phyloP scores from a whole-genome alignment of 2,888 invertebrate genomes.

The Parnassius glacialis region DNA sequence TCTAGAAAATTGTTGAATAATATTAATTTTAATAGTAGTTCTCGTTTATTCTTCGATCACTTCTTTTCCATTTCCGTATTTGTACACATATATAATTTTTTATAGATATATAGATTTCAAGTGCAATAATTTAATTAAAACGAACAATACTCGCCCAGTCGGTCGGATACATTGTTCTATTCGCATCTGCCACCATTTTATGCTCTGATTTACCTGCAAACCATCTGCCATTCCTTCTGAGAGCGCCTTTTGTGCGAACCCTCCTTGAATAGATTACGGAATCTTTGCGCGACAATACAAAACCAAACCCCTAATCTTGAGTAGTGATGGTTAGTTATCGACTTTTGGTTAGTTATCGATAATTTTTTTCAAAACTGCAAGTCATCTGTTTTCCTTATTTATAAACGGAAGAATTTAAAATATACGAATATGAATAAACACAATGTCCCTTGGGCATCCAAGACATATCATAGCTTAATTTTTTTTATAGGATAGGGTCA shows the following conservation, averaged over 20 bases:
- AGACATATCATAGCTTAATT: too few relatives aligned
- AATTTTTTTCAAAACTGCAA: too few relatives aligned
- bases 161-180: slow-evolving; percentile 49
- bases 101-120: slow-evolving; percentile 11
- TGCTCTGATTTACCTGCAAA: slow-evolving; percentile 67
- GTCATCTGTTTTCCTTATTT: too few relatives aligned
- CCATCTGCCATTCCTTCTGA: slow-evolving; percentile 62
- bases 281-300: slow-evolving; percentile 51
- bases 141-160: slow-evolving; percentile 47
- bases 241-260: slow-evolving; percentile 44
- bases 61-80: too few relatives aligned
- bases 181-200: slow-evolving; percentile 55
- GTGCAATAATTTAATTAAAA: slow-evolving; percentile 66
- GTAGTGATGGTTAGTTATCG: slow-evolving; percentile 41
- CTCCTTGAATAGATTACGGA: slow-evolving; percentile 67
- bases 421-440: too few relatives aligned
- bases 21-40: neutral
- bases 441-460: too few relatives aligned
- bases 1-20: neutral
- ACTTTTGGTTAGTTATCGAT: slow-evolving; percentile 24
- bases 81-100: too few relatives aligned
- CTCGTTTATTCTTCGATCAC: too few relatives aligned
- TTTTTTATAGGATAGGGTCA: too few relatives aligned
- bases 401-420: too few relatives aligned
- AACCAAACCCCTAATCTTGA: slow-evolving; percentile 58